Conservation (phyloP, 2,888 invertebrate genomes). For the Timema podura region DNA sequence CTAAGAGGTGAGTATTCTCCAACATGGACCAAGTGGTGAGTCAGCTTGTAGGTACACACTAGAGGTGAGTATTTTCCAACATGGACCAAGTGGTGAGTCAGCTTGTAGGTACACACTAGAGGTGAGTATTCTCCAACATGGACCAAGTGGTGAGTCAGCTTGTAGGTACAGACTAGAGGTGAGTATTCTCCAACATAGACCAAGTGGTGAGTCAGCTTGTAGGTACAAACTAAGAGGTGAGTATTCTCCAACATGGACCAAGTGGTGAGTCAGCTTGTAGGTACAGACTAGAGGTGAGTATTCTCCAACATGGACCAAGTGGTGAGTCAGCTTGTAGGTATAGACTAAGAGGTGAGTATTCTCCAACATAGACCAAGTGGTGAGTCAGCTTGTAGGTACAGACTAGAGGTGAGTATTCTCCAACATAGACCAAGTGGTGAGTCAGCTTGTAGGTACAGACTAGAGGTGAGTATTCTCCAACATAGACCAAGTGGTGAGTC, state of each 20-base stretch:
- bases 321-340: no score
- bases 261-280: background rate
- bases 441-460: no score
- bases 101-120: background rate
- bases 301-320: background rate
- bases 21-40: background rate
- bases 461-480: background rate
- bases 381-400: no score
- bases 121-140: background rate
- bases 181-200: background rate
- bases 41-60: background rate
- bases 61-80: no score
- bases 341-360: background rate
- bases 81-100: background rate
- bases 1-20: background rate
- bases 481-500: background rate
- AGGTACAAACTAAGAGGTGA: no score
- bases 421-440: background rate
- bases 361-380: background rate
- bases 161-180: no score
- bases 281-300: background rate
- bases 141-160: conserved; percentile 2
- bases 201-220: conserved; percentile 1
- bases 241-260: background rate
- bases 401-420: background rate